phyloP scores from a whole-genome alignment of 2,888 invertebrate species.

The Galerucella pusilla region DNA sequence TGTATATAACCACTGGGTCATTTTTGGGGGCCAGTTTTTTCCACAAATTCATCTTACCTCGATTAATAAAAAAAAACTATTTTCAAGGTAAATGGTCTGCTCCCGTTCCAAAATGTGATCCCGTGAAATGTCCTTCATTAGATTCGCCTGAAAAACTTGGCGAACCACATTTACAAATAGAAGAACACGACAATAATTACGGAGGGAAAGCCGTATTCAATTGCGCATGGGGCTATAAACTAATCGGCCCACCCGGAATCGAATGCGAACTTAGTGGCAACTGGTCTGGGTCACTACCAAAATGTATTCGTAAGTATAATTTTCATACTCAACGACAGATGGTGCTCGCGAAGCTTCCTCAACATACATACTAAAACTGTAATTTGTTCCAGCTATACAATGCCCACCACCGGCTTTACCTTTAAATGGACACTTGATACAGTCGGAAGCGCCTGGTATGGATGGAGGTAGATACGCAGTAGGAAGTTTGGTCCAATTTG shows the following conservation, averaged over 20 bases:
- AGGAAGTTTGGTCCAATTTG: conserved; percentile 83
- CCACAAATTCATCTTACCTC: too few species aligned
- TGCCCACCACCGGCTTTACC: conserved; percentile 82
- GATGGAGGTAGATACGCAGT: conserved; percentile 77
- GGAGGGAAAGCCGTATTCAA: conserved; percentile 85
- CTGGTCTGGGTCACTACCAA: conserved; percentile 83
- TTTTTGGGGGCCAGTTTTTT: too few species aligned
- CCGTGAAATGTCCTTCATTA: conserved; percentile 81
- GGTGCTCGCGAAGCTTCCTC: too few species aligned
- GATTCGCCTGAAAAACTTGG: conserved; percentile 72
- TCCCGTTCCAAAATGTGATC: conserved; percentile 77
- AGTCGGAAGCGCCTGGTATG: conserved; percentile 66
- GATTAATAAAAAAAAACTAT: neutral
- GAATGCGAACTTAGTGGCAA: conserved; percentile 83
- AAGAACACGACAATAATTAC: conserved; percentile 84
- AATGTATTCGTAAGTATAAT: conserved; percentile 75
- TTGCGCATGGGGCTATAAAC: conserved; percentile 85
- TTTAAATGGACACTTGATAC: conserved; percentile 75
- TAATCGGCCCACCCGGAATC: conserved; percentile 80
- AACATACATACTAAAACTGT: neutral
- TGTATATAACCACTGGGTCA: too few species aligned
- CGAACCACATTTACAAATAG: conserved; percentile 78
- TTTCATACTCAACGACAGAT: too few species aligned
- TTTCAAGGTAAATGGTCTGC: conserved; percentile 80
- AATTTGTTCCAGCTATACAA: conserved; percentile 75